Evolutionary conservation across 2,113 vertebrate genomes (phyloP).

Genomic region (Lates calcarifer): DNA sequence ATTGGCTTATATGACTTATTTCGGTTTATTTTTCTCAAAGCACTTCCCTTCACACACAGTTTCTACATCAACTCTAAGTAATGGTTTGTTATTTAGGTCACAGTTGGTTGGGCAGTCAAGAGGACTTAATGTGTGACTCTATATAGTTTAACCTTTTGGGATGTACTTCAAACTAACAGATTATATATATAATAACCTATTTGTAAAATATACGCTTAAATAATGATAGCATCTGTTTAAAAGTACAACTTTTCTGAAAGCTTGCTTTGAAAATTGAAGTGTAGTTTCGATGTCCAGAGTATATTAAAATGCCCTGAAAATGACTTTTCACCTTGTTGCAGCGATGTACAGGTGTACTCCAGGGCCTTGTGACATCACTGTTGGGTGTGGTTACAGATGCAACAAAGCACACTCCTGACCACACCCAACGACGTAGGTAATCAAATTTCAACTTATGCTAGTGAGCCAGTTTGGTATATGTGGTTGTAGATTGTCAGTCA

Average conservation of each 20-base stretch:
- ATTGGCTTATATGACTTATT: constrained; percentile 62
- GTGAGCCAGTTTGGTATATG: not conserved
- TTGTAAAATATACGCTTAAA: not conserved
- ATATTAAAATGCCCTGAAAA: too few species aligned
- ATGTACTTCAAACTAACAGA: not conserved
- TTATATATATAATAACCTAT: not conserved
- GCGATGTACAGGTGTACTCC: too few species aligned
- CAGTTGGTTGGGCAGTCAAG: constrained; percentile 15
- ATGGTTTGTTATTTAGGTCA: constrained; percentile 50
- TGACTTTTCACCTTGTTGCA: too few species aligned
- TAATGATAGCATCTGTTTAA: not conserved
- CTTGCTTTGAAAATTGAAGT: not conserved
- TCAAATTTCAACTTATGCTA: not conserved
- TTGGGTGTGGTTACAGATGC: too few species aligned
- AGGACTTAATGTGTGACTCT: constrained; percentile 24
- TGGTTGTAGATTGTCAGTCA: constrained; percentile 9
- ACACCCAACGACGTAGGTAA: not conserved
- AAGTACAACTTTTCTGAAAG: not conserved
- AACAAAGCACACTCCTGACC: not conserved
- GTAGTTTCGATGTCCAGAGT: not conserved
- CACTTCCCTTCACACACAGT: constrained; percentile 19
- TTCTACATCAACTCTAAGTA: constrained; percentile 38
- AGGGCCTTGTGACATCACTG: too few species aligned
- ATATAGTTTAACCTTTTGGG: not conserved
- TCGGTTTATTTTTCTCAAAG: constrained; percentile 38